phyloP scores from a whole-genome alignment of 2,113 vertebrate species.

The Scophthalmus maximus region DNA sequence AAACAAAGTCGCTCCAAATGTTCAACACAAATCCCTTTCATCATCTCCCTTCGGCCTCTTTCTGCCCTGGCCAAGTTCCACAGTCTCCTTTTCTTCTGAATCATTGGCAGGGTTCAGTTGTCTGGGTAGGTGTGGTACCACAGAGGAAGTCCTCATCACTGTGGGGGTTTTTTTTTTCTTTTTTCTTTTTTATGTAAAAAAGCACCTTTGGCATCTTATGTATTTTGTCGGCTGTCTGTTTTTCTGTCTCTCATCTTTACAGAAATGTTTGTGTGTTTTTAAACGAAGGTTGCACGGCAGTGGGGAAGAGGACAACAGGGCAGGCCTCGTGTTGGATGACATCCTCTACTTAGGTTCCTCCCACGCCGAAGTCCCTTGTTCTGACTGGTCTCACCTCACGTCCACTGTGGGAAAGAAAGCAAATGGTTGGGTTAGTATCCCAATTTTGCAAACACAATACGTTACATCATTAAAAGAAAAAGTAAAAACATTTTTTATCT shows the following conservation, averaged over 20 bases:
- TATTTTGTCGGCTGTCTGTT: slow-evolving; percentile 57
- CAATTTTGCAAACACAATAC: neutral
- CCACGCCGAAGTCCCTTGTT: slow-evolving; percentile 84
- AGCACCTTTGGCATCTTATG: slow-evolving; percentile 95
- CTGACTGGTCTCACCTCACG: slow-evolving; percentile 94
- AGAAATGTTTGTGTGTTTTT: slow-evolving; percentile 60
- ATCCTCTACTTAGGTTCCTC: slow-evolving; percentile 76
- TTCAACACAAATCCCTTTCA: slow-evolving; percentile 56
- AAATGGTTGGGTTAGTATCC: slow-evolving; percentile 26
- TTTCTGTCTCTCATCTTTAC: slow-evolving; percentile 61
- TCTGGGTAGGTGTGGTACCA: slow-evolving; percentile 68
- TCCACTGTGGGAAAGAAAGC: slow-evolving; percentile 83
- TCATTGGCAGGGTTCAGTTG: slow-evolving; percentile 59
- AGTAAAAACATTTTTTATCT: neutral
- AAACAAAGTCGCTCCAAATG: slow-evolving; percentile 54
- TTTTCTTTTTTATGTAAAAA: slow-evolving; percentile 49
- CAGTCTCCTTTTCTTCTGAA: slow-evolving; percentile 50
- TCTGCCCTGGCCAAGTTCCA: slow-evolving; percentile 43
- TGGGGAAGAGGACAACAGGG: slow-evolving; percentile 46
- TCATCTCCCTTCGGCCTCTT: slow-evolving; percentile 38
- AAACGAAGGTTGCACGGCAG: slow-evolving; percentile 58
- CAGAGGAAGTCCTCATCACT: slow-evolving; percentile 82
- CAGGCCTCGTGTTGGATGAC: slow-evolving; percentile 44
- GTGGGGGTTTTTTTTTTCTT: slow-evolving; percentile 35
- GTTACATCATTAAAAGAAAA: neutral